Evolutionary conservation across 2,888 invertebrate genomes (phyloP).

Genomic region (Acanthacorydalis orientalis): DNA sequence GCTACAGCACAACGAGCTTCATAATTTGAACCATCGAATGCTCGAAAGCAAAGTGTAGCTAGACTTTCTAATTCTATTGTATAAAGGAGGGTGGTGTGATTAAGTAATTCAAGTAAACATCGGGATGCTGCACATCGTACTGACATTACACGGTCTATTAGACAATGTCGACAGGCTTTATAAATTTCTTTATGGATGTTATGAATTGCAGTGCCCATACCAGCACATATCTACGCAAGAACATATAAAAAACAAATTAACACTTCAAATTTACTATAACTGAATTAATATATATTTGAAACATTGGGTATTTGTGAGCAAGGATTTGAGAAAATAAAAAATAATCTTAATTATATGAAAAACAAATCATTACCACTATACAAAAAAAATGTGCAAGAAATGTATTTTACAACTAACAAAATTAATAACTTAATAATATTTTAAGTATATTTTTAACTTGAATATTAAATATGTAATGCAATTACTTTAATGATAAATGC

Average conservation of each 20-base stretch:
- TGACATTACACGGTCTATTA: constrained; percentile 81
- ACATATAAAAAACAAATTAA: constrained; percentile 15
- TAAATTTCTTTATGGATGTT: constrained; percentile 78
- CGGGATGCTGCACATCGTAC: constrained; percentile 88
- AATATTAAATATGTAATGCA: no score
- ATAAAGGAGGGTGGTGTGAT: constrained; percentile 68
- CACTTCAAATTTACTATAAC: neutral
- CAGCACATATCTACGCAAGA: constrained; percentile 48
- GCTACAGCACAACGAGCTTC: constrained; percentile 86
- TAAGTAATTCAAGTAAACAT: constrained; percentile 77
- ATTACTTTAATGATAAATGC: neutral
- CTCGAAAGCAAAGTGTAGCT: constrained; percentile 78
- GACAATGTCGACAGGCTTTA: constrained; percentile 72
- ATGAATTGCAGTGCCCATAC: constrained; percentile 87
- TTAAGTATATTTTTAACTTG: no score
- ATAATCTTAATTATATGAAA: no score
- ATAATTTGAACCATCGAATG: constrained; percentile 83
- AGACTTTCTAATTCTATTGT: constrained; percentile 84
- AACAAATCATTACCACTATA: no score
- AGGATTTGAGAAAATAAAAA: no score
- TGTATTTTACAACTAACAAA: no score
- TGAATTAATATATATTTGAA: no score
- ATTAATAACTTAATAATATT: no score
- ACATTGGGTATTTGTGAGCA: no score
- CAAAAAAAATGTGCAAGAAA: no score